Evolutionary conservation across 1,140 invertebrate species (phyloP).

Genomic region (Danaus plexippus): DNA sequence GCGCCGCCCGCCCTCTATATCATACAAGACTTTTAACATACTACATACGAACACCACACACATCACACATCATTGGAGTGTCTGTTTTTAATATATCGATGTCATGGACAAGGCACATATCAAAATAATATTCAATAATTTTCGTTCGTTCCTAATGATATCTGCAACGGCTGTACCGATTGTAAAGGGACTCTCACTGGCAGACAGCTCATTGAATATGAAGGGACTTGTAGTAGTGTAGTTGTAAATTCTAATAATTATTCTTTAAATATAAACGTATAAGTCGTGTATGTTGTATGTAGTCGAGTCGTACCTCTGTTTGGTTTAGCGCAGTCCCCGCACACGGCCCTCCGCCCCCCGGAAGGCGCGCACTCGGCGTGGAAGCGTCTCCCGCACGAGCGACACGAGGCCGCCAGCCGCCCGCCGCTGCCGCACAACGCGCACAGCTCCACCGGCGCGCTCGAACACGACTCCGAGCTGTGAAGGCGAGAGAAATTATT

Average conservation of each 20-base stretch:
- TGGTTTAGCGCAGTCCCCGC: slow-evolving; percentile 32
- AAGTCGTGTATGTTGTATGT: too few species aligned
- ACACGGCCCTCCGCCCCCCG: slow-evolving; percentile 34
- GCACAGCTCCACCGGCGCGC: slow-evolving; percentile 33
- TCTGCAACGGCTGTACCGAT: too few species aligned
- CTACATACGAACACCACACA: not conserved
- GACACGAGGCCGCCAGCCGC: slow-evolving; percentile 38
- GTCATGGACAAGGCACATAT: too few species aligned
- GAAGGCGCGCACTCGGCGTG: slow-evolving; percentile 54
- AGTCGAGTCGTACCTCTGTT: slow-evolving; percentile 19
- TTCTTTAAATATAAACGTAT: too few species aligned
- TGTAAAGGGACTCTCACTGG: too few species aligned
- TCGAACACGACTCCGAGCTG: slow-evolving; percentile 18
- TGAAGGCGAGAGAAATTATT: too few species aligned
- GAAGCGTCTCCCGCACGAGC: slow-evolving; percentile 37
- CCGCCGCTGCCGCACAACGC: slow-evolving; percentile 56
- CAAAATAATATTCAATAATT: too few species aligned
- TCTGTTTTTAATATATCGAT: too few species aligned
- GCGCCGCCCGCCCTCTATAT: slow-evolving; percentile 33
- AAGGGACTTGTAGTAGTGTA: too few species aligned
- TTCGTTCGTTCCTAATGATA: too few species aligned
- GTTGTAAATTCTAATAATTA: too few species aligned
- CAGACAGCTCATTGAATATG: too few species aligned
- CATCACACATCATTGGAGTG: not conserved
- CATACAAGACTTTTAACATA: slow-evolving; percentile 1